A percentile compares a stretch with the other conserved stretches of the same genome.
phyloP scores from a whole-genome alignment of 2,113 vertebrate genomes.

The Mellivora capensis region DNA sequence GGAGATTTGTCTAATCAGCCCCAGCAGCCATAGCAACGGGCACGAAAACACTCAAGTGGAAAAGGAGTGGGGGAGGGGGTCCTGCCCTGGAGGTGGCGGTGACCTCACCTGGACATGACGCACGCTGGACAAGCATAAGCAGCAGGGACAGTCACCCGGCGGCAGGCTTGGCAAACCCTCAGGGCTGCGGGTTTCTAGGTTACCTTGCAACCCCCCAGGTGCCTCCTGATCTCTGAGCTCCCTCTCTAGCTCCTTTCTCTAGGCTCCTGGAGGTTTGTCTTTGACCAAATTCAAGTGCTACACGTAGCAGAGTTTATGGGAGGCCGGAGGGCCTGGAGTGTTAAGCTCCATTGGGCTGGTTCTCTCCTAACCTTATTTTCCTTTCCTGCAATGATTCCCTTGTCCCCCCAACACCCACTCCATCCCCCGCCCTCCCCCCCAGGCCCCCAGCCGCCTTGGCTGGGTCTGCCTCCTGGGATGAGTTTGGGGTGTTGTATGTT shows the following conservation, averaged over 20 bases:
- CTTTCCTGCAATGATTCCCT: background rate
- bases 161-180: background rate
- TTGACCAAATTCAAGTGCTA: background rate
- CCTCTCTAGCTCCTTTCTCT: background rate
- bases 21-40: background rate
- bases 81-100: background rate
- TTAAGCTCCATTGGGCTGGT: background rate
- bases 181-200: background rate
- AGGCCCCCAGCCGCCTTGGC: background rate
- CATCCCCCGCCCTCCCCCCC: fast-evolving
- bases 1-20: background rate
- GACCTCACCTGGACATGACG: background rate
- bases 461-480: background rate
- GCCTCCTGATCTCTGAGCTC: background rate
- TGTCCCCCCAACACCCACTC: fast-evolving
- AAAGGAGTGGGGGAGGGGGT: background rate
- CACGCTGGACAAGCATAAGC: fast-evolving
- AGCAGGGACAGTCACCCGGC: background rate
- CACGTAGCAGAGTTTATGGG: background rate
- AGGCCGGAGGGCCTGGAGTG: background rate
- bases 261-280: background rate
- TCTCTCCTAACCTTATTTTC: background rate
- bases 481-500: background rate
- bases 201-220: background rate
- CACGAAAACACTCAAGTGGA: background rate